Base-by-base conservation (phyloP, 2,113 vertebrate genomes). In the Ochotona curzoniae region DNA sequence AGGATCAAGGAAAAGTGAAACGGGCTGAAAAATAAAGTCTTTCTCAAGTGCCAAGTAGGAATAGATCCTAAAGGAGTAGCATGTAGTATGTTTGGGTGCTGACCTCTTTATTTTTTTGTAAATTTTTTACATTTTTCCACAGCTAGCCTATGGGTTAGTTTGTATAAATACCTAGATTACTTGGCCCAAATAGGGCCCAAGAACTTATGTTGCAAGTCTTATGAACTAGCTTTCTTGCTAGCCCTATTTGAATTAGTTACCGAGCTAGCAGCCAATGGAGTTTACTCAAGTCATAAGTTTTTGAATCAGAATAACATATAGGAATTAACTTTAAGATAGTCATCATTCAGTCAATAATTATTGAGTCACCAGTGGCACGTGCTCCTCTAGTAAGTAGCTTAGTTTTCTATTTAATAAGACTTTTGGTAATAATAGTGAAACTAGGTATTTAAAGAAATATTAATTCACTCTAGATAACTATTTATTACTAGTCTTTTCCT, bases 1-100 rank as follows among this genome's bases (percentile, higher is more conserved):
- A 99, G 89, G 99, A 99, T 97, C 99, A 99, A 98, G 99, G 99
- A 80, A 99, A 99, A 98, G 99, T 98, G n/a, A 98, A 98, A 74
- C 83, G 96, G 57, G 35, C 88, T 66, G 96, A 97, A 90, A 94
- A 96, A 89, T 98, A 96, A 98, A 95, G 30, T 76, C 20, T 67
- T 61, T 84, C 8, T 15, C 47, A 21, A 23, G 28, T 15, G 83
- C 61, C 51, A 61, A 7, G 30, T 81, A 61, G 54, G 66, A 47
- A 35, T 82, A 88, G 26, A 67, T 73, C 44, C 54, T 15, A 30
- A 83, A 61, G 69, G 67, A 88, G 54, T 79, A 57, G 76, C 49
- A 15, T 93, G 70, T 67, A 61, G 78, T 38, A 63, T 92, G 89
- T 93, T 93, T 90, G 79, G 96, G 82, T 95, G 96, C 91, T 96